A percentile compares a stretch with the other conserved stretches of the same genome.
Evolutionary conservation across 2,797 vertebrate species (phyloP).

Genomic region (Myripristis jacobus): DNA sequence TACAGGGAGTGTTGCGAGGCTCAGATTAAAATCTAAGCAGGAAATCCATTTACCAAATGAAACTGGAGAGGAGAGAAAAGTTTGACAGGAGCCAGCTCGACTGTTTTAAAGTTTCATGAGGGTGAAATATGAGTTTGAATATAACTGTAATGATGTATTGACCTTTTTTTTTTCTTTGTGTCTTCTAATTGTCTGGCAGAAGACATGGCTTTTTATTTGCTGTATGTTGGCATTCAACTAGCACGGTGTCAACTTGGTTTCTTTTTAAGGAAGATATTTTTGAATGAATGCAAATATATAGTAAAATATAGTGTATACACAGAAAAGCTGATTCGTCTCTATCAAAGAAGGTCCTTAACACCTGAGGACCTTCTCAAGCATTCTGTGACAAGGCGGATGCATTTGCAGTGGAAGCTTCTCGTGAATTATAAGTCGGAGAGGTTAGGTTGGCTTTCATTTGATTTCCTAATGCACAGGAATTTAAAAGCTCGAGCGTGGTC

Average conservation of each 20-base stretch:
- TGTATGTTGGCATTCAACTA: background rate
- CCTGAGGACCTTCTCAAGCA: slow-evolving; percentile 21
- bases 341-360: slow-evolving; percentile 40
- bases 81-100: background rate
- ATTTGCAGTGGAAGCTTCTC: slow-evolving; percentile 42
- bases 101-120: background rate
- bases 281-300: slow-evolving; percentile 38
- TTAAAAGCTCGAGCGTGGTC: slow-evolving; percentile 51
- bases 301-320: background rate
- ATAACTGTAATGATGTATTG: too few species aligned
- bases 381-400: slow-evolving; percentile 33
- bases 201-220: background rate
- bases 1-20: background rate
- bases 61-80: background rate
- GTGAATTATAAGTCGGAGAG: slow-evolving; percentile 59
- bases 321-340: slow-evolving; percentile 23
- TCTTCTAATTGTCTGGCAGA: background rate
- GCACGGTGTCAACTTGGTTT: too few species aligned
- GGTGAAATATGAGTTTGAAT: too few species aligned
- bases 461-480: slow-evolving; percentile 58
- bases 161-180: too few species aligned
- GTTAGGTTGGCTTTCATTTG: slow-evolving; percentile 55
- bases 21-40: background rate
- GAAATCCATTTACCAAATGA: background rate
- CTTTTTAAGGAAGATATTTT: slow-evolving; percentile 26